phyloP scores from a whole-genome alignment of 1,140 invertebrate species.

The Temnothorax longispinosus region DNA sequence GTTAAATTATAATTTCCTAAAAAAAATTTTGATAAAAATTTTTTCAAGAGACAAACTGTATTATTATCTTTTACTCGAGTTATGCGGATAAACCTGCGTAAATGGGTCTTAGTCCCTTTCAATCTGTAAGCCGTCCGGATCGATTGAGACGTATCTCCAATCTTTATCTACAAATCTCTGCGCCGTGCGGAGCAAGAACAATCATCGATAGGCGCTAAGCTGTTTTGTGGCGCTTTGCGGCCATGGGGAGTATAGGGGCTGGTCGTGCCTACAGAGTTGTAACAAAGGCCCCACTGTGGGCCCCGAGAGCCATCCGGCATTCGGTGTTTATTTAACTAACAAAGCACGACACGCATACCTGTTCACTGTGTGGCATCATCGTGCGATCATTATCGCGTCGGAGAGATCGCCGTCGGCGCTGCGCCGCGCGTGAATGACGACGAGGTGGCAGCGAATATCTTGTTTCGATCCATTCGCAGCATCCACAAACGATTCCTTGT shows the following conservation, averaged over 20 bases:
- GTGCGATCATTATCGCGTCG: constrained; percentile 42
- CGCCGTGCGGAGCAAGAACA: constrained; percentile 32
- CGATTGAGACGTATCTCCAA: constrained; percentile 23
- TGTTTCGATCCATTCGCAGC: constrained; percentile 27
- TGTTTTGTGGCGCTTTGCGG: constrained; percentile 61
- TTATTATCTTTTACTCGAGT: neutral
- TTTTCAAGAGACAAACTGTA: neutral
- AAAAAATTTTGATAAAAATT: neutral
- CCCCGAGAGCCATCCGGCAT: constrained; percentile 65
- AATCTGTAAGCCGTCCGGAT: neutral
- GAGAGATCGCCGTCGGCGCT: constrained; percentile 36
- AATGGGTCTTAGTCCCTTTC: constrained; percentile 27
- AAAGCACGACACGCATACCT: constrained; percentile 72
- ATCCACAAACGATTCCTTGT: neutral
- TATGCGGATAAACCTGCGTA: neutral
- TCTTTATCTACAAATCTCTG: constrained; percentile 56
- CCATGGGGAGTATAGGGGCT: constrained; percentile 4
- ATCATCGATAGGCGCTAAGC: constrained; percentile 61
- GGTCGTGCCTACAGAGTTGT: constrained; percentile 4
- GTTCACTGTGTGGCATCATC: constrained; percentile 49
- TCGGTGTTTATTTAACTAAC: constrained; percentile 83
- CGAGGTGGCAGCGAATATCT: constrained; percentile 39
- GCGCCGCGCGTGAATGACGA: constrained; percentile 20
- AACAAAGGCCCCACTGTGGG: constrained; percentile 76
- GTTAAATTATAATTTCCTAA: neutral